phyloP scores from a whole-genome alignment of 2,113 vertebrate genomes.

The Erythrolamprus reginae region DNA sequence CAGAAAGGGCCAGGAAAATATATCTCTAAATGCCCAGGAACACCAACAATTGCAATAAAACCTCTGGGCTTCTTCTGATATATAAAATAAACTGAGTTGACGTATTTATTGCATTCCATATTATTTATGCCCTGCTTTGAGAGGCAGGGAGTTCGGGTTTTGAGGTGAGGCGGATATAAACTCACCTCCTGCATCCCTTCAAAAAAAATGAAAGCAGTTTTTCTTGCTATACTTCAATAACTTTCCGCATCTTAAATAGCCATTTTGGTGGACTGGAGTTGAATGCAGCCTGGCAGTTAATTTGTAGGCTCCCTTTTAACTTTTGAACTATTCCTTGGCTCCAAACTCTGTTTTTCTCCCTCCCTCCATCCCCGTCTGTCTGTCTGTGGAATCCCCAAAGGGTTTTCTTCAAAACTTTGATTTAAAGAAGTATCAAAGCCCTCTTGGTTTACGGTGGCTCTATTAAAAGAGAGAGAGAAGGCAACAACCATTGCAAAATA shows the following conservation, averaged over 20 bases:
- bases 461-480: not conserved
- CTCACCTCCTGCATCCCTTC: not conserved
- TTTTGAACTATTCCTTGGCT: not conserved
- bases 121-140: not conserved
- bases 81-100: not conserved
- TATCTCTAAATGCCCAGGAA: not conserved
- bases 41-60: not conserved
- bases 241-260: not conserved
- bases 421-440: not conserved
- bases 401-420: not conserved
- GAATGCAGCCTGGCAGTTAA: not conserved
- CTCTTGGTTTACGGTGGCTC: not conserved
- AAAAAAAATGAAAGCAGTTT: not conserved
- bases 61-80: not conserved
- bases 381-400: not conserved
- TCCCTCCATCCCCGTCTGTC: too few species aligned
- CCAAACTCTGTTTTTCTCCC: not conserved
- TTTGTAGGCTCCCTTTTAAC: not conserved
- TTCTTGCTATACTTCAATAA: not conserved
- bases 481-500: not conserved
- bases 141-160: not conserved
- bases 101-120: not conserved
- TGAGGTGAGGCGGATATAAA: not conserved
- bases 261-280: not conserved
- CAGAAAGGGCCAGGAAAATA: too few species aligned